Evolutionary conservation across 1,140 invertebrate genomes (phyloP), one percentile per base, ranked within the genome.

Genomic region (Trachelipus rathkii): DNA sequence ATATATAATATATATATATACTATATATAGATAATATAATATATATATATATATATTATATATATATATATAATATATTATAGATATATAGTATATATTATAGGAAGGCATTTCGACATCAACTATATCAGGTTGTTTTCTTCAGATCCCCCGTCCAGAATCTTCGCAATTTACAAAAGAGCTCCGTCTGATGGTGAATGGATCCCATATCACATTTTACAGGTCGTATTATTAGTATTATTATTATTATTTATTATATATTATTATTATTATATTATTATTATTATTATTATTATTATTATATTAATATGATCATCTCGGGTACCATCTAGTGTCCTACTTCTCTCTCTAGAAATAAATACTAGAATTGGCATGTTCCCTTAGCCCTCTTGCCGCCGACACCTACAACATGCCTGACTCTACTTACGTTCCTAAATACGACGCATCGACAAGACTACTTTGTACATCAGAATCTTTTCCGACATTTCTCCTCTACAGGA

Each of bases 181-280:
- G 90, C 84, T 7, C 77, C 89, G 8, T 87, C 87, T 46, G 91
- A 95, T 83, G 89, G 91, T 74, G 90, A 90, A 1, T 99, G 97
- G 97, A 89, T 92, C 76, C 95, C 97, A 0, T 99, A 95, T 87
- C 97, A 99, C n/a, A 85, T 99, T 92, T 86, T 99, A 98, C 87
- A 94, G 92, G 88, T 91, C n/a, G 85, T 33, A 33, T 33, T 33
- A 33, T 33, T 33, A 33, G 1, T 33, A 33, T 33, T 33, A 33
- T 33, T 33, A 33, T 33, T 33, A 33, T 33, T 46, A 50, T n/a
- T 66, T 19, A 44, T 45, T 60, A n/a, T 11, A n/a, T 68, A 43
- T 15, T 70, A 21, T 69, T 33, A 33, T 73, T 53, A 9, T 79
- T 66, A 9, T 19, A 33, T 71, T 69, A 10, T 33, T 78, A 13